Conservation (phyloP, 1,140 invertebrate genomes). For the Ceratina australensis region DNA sequence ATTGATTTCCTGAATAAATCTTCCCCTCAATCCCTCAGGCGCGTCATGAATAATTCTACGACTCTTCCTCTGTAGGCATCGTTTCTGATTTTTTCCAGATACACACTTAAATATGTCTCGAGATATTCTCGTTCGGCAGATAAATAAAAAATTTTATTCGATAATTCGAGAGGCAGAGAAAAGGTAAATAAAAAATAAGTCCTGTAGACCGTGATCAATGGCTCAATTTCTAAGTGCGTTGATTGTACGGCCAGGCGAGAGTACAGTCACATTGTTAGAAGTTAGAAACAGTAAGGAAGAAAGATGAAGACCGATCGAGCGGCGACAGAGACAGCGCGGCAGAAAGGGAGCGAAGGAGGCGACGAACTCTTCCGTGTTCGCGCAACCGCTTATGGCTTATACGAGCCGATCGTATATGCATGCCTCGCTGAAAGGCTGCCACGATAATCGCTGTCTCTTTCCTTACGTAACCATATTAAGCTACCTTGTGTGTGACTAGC, state of each 20-base stretch:
- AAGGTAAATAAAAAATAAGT: no score
- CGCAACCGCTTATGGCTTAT: slow-evolving; percentile 67
- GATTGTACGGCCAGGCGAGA: background rate
- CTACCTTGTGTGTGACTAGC: slow-evolving; percentile 34
- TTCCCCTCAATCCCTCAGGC: background rate
- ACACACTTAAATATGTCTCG: no score
- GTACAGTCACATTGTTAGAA: background rate
- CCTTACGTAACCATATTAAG: slow-evolving; percentile 70
- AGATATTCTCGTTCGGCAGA: no score
- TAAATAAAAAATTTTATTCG: no score
- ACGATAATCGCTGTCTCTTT: slow-evolving; percentile 54
- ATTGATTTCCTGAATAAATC: slow-evolving; percentile 4
- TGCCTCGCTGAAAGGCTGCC: slow-evolving; percentile 52
- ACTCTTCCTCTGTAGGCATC: no score
- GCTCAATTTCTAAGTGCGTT: no score
- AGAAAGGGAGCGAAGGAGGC: slow-evolving; percentile 34
- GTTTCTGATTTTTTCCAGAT: no score
- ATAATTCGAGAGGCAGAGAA: no score
- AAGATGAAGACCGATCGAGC: background rate
- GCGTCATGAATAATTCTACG: no score
- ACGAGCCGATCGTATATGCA: slow-evolving; percentile 49
- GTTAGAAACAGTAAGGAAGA: background rate
- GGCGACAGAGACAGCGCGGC: slow-evolving; percentile 5
- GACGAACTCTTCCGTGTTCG: slow-evolving; percentile 68
- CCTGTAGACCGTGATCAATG: no score